Base-by-base conservation (phyloP, 2,888 invertebrate species). In the Gymnoscelis rufifasciata region DNA sequence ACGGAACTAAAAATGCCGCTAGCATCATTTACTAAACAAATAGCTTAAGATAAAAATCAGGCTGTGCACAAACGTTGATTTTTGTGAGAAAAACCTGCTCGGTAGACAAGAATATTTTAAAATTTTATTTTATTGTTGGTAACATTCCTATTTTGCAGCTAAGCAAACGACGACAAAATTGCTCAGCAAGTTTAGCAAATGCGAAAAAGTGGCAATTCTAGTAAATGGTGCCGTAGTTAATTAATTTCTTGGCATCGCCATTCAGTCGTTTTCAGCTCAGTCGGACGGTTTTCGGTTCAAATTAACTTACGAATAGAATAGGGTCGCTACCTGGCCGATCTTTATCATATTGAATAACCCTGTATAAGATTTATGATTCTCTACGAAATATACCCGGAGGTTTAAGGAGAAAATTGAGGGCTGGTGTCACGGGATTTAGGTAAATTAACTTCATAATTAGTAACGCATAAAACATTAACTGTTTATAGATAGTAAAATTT, bases 251-350 rank as follows among this genome's bases (percentile, higher is more conserved):
- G 43, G 43, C 36, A 38, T 42, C 31, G 24, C 14, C 30, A 31
- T 43, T 41, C 33, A 26, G 35, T 13, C 28, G 29, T 7, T 23
- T 8, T 19, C 19, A 19, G 19, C 5, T 19, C 35, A 27, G 27
- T 40, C n/a, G 30, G 19, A 30, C 35, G 43, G 39, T 31, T 24
- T 28, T 49, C 43, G 29, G 37, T 30, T 35, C 48, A 44, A 49
- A 49, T 49, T 44, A 49, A 49, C 48, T 44, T 37, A 37, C 37
- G 37, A 37, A 40, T 48, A 14, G 35, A 47, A 33, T 26, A 28
- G 40, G 36, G 19, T 13, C 26, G 43, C 35, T 37, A 43, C 48
- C 44, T 40, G 33, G 26, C 27, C 35, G 38, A 44, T 39, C 37
- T 14, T 49, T 44, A 49, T 49, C 43, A 43, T 43, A 39, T 39